Evolutionary conservation across 2,888 invertebrate genomes (phyloP).

Genomic region (Heliconius sara): DNA sequence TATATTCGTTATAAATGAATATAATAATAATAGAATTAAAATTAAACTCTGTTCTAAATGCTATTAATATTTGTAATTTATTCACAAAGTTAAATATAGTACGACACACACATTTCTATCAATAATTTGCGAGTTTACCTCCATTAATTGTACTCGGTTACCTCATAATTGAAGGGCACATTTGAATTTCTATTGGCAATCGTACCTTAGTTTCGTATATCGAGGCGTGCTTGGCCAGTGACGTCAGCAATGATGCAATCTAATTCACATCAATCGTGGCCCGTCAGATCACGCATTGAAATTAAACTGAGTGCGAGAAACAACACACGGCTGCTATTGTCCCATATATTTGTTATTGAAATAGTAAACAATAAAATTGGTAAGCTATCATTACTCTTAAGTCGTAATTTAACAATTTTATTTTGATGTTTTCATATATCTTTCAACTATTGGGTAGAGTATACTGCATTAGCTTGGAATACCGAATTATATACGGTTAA

Average conservation of each 20-base stretch:
- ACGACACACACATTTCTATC: slow-evolving; percentile 13
- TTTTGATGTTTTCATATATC: slow-evolving; percentile 2
- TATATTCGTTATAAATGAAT: too few species aligned
- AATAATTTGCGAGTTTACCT: slow-evolving; percentile 26
- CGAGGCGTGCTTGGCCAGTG: slow-evolving; percentile 64
- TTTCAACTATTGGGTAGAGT: slow-evolving; percentile 1
- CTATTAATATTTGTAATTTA: neutral
- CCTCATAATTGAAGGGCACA: slow-evolving; percentile 70
- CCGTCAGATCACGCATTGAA: slow-evolving; percentile 43
- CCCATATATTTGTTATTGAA: slow-evolving; percentile 26
- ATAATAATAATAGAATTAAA: neutral
- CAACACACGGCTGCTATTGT: slow-evolving; percentile 30
- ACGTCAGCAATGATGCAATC: slow-evolving; percentile 79
- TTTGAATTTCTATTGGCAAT: slow-evolving; percentile 64
- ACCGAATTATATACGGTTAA: neutral
- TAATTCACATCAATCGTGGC: slow-evolving; percentile 56
- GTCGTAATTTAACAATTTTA: neutral
- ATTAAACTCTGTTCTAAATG: neutral
- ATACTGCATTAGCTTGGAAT: neutral
- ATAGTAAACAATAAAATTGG: slow-evolving; percentile 13
- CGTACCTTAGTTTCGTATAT: slow-evolving; percentile 60
- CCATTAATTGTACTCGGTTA: slow-evolving; percentile 42
- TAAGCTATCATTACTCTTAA: slow-evolving; percentile 3
- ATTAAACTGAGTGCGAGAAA: slow-evolving; percentile 34
- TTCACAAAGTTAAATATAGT: neutral